Evolutionary conservation across 1,140 invertebrate species (phyloP), one percentile per base, ranked within the genome.

Genomic region (Drosophila rufa): DNA sequence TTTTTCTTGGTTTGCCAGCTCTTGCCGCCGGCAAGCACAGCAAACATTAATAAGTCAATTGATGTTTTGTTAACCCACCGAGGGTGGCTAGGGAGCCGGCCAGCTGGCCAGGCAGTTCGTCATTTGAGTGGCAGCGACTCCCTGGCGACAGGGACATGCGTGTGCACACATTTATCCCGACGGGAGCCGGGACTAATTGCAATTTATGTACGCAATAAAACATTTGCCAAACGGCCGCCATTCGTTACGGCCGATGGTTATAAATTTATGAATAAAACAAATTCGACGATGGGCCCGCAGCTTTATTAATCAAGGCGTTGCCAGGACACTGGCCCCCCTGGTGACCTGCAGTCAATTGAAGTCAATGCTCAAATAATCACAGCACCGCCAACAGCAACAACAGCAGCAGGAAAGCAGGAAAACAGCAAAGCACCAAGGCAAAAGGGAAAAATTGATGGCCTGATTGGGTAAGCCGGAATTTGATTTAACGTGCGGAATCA

Each of bases 161-260:
- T 90, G 75, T 87, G 82, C 64, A 66, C 77, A 60, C 77, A 80
- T 80, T 89, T 90, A 90, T 90, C 85, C 82, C 86, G 55, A 69
- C 82, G 79, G 86, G 86, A 80, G 75, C 68, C 82, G 67, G 19
- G 65, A 75, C 85, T 90, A 90, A 90, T 90, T 90, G 85, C 85
- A 91, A 90, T 90, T 90, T 90, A 90, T 90, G 82, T 91, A 71
- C 81, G 86, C 75, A 91, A 90, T 90, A 90, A 90, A 90, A 90
- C 85, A 90, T 90, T 90, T 79, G 85, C 66, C 75, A 75, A 87
- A 89, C 80, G 68, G 83, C 64, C 53, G 62, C 59, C 64, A 73
- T 90, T 89, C 81, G 84, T 79, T 81, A 90, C 48, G 73, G 69
- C 65, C 64, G 78, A 64, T 66, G 81, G 86, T 91, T 90, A 91